Evolutionary conservation across 2,888 invertebrate genomes (phyloP).

Genomic region (Drosophila sordidula): DNA sequence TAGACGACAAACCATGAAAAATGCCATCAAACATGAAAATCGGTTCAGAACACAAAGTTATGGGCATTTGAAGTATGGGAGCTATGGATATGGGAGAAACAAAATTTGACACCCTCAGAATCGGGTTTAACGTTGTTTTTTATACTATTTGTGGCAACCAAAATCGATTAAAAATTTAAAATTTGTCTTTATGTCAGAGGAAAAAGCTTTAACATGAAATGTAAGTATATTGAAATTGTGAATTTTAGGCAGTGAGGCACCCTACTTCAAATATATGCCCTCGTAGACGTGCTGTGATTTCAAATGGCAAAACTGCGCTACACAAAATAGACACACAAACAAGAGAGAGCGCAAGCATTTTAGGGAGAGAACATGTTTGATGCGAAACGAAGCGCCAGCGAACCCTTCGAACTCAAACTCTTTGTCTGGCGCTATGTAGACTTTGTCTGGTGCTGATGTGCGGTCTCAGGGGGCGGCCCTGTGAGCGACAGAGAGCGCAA

Average conservation of each 20-base stretch:
- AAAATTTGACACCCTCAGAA: no score
- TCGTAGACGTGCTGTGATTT: constrained; percentile 21
- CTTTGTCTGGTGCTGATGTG: constrained; percentile 52
- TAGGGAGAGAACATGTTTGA: constrained; percentile 41
- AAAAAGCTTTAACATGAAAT: no score
- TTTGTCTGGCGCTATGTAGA: constrained; percentile 49
- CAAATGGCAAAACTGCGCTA: constrained; percentile 28
- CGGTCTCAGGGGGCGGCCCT: constrained; percentile 10
- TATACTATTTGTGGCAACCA: no score
- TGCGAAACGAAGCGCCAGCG: constrained; percentile 27
- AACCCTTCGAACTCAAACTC: constrained; percentile 41
- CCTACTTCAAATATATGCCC: constrained; percentile 15
- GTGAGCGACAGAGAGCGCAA: constrained; percentile 7
- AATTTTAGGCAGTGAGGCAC: constrained; percentile 27
- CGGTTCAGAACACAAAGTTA: no score
- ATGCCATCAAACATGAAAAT: no score
- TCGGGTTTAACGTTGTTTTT: no score
- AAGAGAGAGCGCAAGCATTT: constrained; percentile 15
- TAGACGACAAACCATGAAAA: no score
- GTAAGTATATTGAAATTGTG: not conserved
- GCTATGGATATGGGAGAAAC: no score
- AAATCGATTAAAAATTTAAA: no score
- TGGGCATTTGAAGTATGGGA: no score
- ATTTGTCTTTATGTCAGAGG: no score
- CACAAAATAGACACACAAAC: constrained; percentile 8